These are phyloP conservation scores for Drosophila fungiperda DNA, from an alignment of 2,888 invertebrate species.

Conservation along the genomic window DNA sequence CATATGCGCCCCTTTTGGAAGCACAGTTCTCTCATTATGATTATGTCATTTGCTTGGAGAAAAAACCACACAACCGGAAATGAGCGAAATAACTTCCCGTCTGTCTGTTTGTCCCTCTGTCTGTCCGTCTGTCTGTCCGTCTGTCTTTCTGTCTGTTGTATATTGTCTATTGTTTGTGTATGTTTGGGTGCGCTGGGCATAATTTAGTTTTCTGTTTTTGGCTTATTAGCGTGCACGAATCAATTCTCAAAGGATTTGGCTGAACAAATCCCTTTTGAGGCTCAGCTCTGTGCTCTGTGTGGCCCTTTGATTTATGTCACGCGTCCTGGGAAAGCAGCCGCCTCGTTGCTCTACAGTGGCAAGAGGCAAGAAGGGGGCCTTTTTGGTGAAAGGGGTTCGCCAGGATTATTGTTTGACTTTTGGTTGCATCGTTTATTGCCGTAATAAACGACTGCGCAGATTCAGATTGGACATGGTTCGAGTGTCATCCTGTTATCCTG, in stretches of 20 bases:
- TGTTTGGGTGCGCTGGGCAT: slow-evolving; percentile 37
- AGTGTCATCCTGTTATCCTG: slow-evolving; percentile 59
- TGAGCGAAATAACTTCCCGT: slow-evolving; percentile 39
- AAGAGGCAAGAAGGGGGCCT: neutral
- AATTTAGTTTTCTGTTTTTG: slow-evolving; percentile 75
- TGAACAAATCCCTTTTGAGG: slow-evolving; percentile 73
- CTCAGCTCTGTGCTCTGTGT: slow-evolving; percentile 32
- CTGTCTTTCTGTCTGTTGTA: slow-evolving; percentile 1
- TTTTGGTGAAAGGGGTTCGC: slow-evolving; percentile 41
- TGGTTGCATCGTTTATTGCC: slow-evolving; percentile 58
- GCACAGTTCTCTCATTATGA: slow-evolving; percentile 57
- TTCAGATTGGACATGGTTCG: slow-evolving; percentile 70
- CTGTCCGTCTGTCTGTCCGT: neutral
- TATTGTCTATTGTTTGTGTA: slow-evolving; percentile 3
- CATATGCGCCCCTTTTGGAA: slow-evolving; percentile 38
- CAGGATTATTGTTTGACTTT: slow-evolving; percentile 50
- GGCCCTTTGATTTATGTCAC: slow-evolving; percentile 76
- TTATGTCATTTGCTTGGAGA: slow-evolving; percentile 70
- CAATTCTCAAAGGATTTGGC: slow-evolving; percentile 83
- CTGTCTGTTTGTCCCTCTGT: neutral
- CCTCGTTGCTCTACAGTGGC: slow-evolving; percentile 15
- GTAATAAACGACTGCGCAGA: slow-evolving; percentile 55
- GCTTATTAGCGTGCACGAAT: slow-evolving; percentile 84
- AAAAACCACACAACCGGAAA: slow-evolving; percentile 52
- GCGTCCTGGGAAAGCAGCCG: slow-evolving; percentile 71